Evolutionary conservation across 2,888 invertebrate species (phyloP).

Genomic region (Ptychoptera contaminata): DNA sequence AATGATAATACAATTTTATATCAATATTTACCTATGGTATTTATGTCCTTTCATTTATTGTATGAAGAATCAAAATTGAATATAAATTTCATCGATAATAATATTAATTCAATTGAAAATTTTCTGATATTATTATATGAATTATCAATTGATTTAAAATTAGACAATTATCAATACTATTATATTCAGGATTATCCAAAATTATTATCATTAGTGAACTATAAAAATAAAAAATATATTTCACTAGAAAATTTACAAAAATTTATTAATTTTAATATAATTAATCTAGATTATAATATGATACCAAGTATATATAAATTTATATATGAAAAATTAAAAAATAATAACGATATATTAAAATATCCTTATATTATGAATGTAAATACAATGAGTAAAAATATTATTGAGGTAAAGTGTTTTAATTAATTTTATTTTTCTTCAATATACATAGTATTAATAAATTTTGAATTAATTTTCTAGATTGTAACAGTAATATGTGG

Average conservation of each 20-base stretch:
- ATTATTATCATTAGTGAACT: constrained; percentile 20
- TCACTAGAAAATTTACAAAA: background rate
- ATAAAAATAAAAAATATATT: constrained; percentile 9
- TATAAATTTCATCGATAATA: constrained; percentile 20
- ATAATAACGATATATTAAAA: constrained; percentile 31
- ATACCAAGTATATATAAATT: constrained; percentile 57
- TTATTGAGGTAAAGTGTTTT: constrained; percentile 56
- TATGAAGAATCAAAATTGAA: constrained; percentile 86
- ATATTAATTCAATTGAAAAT: background rate
- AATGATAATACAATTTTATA: constrained; percentile 47
- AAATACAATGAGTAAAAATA: constrained; percentile 53
- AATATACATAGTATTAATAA: background rate
- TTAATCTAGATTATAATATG: constrained; percentile 20
- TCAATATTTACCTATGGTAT: constrained; percentile 52
- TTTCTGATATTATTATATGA: constrained; percentile 44
- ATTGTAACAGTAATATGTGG: too few relatives aligned
- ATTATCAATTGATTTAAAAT: constrained; percentile 57
- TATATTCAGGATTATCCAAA: constrained; percentile 80
- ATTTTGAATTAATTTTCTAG: too few relatives aligned
- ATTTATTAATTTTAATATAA: constrained; percentile 34
- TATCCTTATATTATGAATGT: constrained; percentile 62
- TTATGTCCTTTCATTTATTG: constrained; percentile 70
- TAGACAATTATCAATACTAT: constrained; percentile 54
- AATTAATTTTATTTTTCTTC: constrained; percentile 12
- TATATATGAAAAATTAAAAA: constrained; percentile 46